These are phyloP conservation scores for Melopsittacus undulatus DNA, from an alignment of 2,797 vertebrate genomes.

Conservation along the genomic window DNA sequence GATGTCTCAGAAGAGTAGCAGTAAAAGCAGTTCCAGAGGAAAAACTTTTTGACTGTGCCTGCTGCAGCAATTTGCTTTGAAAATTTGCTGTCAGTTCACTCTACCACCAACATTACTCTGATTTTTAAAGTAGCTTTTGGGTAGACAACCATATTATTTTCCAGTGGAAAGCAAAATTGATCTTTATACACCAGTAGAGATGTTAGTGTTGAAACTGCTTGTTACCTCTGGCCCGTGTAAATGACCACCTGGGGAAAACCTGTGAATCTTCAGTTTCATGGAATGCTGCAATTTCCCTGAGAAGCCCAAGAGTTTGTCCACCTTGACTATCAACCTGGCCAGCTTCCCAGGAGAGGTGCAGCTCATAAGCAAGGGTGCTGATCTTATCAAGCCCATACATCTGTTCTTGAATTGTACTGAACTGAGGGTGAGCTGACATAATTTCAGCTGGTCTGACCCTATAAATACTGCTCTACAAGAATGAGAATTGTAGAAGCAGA, in stretches of 20 bases:
- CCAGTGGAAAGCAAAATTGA: background rate
- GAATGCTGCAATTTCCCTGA: background rate
- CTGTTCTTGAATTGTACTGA: background rate
- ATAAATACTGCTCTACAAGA: background rate
- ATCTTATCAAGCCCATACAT: background rate
- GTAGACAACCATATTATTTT: background rate
- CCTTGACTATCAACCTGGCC: background rate
- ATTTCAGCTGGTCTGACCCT: background rate
- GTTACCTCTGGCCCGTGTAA: background rate
- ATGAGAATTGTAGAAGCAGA: background rate
- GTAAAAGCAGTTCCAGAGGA: background rate
- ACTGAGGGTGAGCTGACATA: background rate
- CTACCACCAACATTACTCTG: background rate
- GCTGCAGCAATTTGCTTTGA: background rate
- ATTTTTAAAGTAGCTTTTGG: background rate
- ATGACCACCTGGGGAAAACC: background rate
- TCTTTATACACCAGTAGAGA: background rate
- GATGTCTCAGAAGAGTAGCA: background rate
- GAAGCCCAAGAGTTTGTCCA: background rate
- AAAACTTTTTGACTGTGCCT: background rate
- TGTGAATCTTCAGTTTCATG: background rate
- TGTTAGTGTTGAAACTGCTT: background rate
- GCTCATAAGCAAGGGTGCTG: background rate
- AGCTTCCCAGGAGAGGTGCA: background rate
- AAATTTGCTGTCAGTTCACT: background rate